Percentiles rank a stretch among this genome's conserved stretches.
These are phyloP conservation scores for Synergus laeviventris DNA, from an alignment of 2,888 invertebrate species.

Conservation along the genomic window DNA sequence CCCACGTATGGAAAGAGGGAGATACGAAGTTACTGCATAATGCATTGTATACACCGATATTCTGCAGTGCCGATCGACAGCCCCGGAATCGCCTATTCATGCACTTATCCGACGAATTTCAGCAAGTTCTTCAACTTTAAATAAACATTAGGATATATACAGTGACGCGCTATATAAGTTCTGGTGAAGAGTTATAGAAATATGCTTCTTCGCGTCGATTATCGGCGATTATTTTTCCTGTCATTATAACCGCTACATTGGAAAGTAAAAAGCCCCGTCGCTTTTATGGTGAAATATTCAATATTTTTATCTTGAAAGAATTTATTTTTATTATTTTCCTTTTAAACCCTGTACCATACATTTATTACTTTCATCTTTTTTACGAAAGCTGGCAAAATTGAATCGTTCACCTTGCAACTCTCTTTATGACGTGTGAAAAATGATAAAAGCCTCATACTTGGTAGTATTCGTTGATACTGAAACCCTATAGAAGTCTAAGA, in stretches of 20 bases:
- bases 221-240: neutral
- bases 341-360: neutral
- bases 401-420: neutral
- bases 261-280: neutral
- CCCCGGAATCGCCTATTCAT: conserved; percentile 26
- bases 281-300: neutral
- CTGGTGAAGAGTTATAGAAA: neutral
- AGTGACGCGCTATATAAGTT: neutral
- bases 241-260: neutral
- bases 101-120: conserved; percentile 33
- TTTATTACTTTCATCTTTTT: neutral
- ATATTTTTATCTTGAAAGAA: neutral
- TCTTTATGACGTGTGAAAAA: conserved; percentile 25
- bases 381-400: conserved; percentile 24
- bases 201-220: neutral
- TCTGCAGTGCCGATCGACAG: conserved; percentile 26
- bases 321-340: neutral
- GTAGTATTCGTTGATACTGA: conserved; percentile 24
- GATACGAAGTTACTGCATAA: conserved; percentile 37
- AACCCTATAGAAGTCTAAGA: conserved; percentile 10
- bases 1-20: conserved; percentile 28
- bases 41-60: conserved; percentile 33
- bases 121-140: conserved; percentile 10
- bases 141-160: conserved; percentile 10
- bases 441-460: conserved; percentile 12